Percentiles rank a stretch among this genome's conserved stretches.
Evolutionary conservation across 2,888 invertebrate genomes (phyloP).

Genomic region (Phortica magna): DNA sequence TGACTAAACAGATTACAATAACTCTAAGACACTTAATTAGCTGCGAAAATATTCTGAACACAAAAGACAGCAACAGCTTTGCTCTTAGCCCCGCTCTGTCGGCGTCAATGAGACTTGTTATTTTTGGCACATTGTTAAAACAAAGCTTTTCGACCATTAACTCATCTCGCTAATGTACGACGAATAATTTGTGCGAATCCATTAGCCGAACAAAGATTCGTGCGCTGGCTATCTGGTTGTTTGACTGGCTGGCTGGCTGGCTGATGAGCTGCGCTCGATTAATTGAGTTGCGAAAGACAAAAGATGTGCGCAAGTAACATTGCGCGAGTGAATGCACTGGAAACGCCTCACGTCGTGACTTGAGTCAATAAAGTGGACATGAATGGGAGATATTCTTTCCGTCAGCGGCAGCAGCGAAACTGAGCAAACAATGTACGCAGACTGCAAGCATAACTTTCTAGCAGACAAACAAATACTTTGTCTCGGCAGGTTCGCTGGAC

Average conservation of each 20-base stretch:
- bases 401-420: conserved; percentile 38
- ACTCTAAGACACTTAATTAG: conserved; percentile 63
- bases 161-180: conserved; percentile 34
- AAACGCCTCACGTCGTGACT: neutral
- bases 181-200: conserved; percentile 54
- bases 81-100: no score
- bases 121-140: neutral
- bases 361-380: neutral
- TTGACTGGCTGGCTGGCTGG: neutral
- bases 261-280: neutral
- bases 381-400: neutral
- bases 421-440: no score
- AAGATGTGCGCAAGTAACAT: conserved; percentile 20
- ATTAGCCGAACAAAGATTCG: conserved; percentile 40
- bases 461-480: conserved; percentile 54
- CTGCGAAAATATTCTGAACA: conserved; percentile 55
- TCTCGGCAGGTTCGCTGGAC: conserved; percentile 12
- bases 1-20: conserved; percentile 36
- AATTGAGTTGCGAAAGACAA: neutral
- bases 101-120: neutral
- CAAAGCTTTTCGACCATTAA: conserved; percentile 33
- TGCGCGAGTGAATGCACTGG: conserved; percentile 49
- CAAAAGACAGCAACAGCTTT: conserved; percentile 26
- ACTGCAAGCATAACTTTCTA: no score
- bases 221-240: neutral